phyloP scores from a whole-genome alignment of 2,797 vertebrate genomes.

The Pantherophis vulpinus region DNA sequence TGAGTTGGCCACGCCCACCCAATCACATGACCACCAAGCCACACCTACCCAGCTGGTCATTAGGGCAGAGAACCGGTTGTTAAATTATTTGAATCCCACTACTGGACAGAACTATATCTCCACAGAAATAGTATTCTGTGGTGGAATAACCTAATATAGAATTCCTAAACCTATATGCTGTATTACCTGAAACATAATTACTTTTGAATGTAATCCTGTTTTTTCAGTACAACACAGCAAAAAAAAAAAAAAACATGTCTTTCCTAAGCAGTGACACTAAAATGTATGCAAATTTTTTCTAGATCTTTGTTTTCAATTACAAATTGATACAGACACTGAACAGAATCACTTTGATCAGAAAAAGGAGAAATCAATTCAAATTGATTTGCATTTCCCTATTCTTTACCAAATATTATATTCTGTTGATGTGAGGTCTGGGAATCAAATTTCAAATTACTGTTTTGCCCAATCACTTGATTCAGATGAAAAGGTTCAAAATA shows the following conservation, averaged over 20 bases:
- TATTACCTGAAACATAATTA: not conserved
- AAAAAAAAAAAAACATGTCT: not conserved
- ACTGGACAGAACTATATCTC: not conserved
- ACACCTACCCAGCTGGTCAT: no score
- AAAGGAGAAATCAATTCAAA: not conserved
- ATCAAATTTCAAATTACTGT: not conserved
- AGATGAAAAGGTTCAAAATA: not conserved
- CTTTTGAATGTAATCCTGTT: not conserved
- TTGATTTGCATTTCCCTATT: not conserved
- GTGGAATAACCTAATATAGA: not conserved
- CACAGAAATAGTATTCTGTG: not conserved
- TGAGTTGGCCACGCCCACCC: no score
- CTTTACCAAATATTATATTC: not conserved
- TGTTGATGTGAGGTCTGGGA: not conserved
- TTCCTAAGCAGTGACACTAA: not conserved
- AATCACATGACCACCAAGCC: no score
- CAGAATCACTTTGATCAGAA: not conserved
- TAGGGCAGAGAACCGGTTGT: no score
- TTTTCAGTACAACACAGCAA: not conserved
- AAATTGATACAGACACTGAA: not conserved
- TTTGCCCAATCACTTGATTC: not conserved
- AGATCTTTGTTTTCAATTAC: not conserved
- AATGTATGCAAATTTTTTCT: not conserved
- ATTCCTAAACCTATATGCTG: not conserved
- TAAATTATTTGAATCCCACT: no score